Percentiles rank a stretch among this genome's conserved stretches.
These are phyloP conservation scores for Anneissia japonica DNA, from an alignment of 35 echinoderm and acorn worm genomes.

Conservation along the genomic window DNA sequence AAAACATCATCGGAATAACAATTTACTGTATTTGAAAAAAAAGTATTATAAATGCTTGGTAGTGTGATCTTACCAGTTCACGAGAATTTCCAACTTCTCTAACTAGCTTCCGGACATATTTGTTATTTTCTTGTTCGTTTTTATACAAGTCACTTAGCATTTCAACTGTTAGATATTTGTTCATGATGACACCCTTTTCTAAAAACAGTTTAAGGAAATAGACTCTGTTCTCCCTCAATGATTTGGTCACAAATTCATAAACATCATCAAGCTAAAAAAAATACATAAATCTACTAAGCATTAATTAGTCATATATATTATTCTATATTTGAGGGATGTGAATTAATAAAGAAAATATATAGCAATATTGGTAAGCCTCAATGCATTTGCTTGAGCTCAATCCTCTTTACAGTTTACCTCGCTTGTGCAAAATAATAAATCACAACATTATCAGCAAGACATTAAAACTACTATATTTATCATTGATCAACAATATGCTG, in stretches of 20 bases:
- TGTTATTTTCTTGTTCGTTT: slow-evolving; percentile 5
- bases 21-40: background rate
- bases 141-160: slow-evolving; percentile 63
- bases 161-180: slow-evolving; percentile 77
- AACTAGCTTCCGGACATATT: slow-evolving; percentile 23
- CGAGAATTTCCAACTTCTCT: background rate
- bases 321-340: no score
- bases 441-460: no score
- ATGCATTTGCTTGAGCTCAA: no score
- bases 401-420: no score
- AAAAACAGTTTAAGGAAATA: slow-evolving; percentile 67
- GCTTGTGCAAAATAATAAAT: no score
- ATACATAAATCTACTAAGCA: background rate
- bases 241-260: slow-evolving; percentile 54
- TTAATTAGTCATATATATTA: background rate
- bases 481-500: no score
- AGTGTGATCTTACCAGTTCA: slow-evolving; percentile 25
- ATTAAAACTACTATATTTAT: no score
- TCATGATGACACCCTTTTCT: slow-evolving; percentile 75
- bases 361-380: no score
- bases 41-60: background rate
- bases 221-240: slow-evolving; percentile 59
- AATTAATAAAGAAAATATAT: no score
- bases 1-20: background rate
- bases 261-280: slow-evolving; percentile 26